Evolutionary conservation across 2,888 invertebrate species (phyloP).

Genomic region (Pristionchus mayeri): DNA sequence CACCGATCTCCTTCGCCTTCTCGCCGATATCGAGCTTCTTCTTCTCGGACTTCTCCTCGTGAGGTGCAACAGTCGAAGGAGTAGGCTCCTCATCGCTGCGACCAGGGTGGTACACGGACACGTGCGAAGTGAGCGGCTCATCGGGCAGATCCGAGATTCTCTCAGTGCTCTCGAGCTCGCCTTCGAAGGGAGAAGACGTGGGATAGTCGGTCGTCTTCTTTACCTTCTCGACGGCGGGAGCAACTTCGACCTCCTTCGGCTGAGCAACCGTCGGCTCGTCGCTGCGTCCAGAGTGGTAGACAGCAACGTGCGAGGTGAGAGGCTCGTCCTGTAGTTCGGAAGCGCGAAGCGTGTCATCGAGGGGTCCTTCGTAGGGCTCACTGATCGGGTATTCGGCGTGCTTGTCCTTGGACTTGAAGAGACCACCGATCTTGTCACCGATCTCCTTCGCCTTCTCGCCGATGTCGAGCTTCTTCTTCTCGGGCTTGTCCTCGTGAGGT

Average conservation of each 20-base stretch:
- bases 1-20: conserved; percentile 19
- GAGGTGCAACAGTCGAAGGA: background rate
- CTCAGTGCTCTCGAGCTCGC: background rate
- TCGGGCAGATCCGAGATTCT: background rate
- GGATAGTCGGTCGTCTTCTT: background rate
- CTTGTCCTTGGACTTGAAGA: conserved; percentile 18
- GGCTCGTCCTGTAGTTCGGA: conserved; percentile 3
- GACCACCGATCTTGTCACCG: conserved; percentile 30
- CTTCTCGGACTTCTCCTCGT: conserved; percentile 14
- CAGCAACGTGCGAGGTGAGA: background rate
- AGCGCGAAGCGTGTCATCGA: background rate
- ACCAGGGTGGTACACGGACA: background rate
- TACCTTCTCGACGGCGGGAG: background rate
- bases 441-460: conserved; percentile 13
- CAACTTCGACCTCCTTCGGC: background rate
- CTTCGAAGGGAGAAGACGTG: background rate
- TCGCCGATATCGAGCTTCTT: conserved; percentile 29
- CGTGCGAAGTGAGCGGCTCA: background rate
- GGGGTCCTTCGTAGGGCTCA: conserved; percentile 13
- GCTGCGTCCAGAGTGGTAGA: conserved; percentile 18
- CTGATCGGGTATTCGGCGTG: conserved; percentile 15
- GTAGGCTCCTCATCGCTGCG: background rate
- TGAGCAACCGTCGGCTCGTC: background rate
- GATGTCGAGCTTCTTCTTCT: conserved; percentile 42
- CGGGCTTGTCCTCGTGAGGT: background rate